Conservation (phyloP, 2,113 vertebrate species). For the Ginglymostoma cirratum region DNA sequence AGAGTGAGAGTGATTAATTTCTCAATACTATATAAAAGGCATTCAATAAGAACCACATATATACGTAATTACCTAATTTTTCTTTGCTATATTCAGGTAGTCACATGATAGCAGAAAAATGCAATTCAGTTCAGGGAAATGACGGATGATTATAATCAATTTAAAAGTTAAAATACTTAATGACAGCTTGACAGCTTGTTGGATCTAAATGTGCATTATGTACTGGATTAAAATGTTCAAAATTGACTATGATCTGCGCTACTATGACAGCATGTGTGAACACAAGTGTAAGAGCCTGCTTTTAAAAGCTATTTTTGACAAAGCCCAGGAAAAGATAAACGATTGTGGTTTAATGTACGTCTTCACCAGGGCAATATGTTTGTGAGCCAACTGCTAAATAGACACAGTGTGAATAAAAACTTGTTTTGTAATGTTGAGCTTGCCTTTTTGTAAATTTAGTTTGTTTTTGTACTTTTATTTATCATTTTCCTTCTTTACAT, state of each 20-base stretch:
- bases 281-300: background rate
- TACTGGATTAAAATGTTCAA: background rate
- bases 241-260: background rate
- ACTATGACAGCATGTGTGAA: conserved; percentile 8
- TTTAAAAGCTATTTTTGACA: conserved; percentile 11
- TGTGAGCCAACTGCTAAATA: conserved; percentile 19
- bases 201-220: background rate
- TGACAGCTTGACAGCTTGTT: conserved; percentile 4
- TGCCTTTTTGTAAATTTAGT: background rate
- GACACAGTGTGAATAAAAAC: background rate
- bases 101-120: background rate
- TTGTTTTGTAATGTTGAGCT: background rate
- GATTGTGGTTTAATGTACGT: background rate
- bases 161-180: conserved; percentile 3
- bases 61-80: background rate
- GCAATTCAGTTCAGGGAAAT: background rate
- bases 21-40: background rate
- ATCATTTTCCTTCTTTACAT: background rate
- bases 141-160: background rate
- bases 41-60: background rate
- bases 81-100: background rate
- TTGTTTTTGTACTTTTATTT: background rate
- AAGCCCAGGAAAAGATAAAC: background rate
- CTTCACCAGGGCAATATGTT: background rate
- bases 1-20: background rate